A percentile compares a stretch with the other conserved stretches of the same genome.
Conservation (phyloP, 2,797 vertebrate genomes). For the Enteromius anoplus region DNA sequence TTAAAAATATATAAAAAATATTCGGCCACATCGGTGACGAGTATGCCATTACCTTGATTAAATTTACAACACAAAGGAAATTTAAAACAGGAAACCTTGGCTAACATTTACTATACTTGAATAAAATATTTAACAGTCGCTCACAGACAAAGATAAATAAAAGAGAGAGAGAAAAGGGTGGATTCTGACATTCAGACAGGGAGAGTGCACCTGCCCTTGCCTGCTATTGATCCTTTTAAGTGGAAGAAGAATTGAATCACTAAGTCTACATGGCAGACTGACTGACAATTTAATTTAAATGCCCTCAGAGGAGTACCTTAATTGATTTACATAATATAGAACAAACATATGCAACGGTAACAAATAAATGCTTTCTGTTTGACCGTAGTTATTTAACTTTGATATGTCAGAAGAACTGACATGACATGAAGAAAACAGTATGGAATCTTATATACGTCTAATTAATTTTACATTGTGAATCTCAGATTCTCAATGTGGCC, state of each 20-base stretch:
- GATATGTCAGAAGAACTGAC: not conserved
- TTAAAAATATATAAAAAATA: not conserved
- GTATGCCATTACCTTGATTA: constrained; percentile 1
- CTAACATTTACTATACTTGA: constrained; percentile 1
- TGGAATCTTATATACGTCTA: not conserved
- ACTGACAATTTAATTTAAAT: constrained; percentile 44
- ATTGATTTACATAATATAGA: constrained; percentile 53
- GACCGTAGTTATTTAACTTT: not conserved
- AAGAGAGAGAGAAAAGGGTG: constrained; percentile 55
- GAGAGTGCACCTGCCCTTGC: constrained; percentile 16
- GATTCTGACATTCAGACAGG: constrained; percentile 78
- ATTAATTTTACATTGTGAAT: not conserved
- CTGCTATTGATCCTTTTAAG: constrained; percentile 36
- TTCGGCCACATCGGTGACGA: not conserved
- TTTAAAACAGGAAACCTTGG: not conserved
- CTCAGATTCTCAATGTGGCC: not conserved
- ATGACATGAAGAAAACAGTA: not conserved
- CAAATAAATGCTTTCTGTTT: not conserved
- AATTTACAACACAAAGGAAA: constrained; percentile 19
- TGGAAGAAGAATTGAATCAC: constrained; percentile 32
- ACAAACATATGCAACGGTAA: not conserved
- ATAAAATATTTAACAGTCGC: not conserved
- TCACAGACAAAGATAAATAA: constrained; percentile 4
- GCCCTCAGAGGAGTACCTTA: constrained; percentile 37
- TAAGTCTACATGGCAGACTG: constrained; percentile 56